Evolutionary conservation across 2,888 invertebrate species (phyloP).

Genomic region (Watsonalla binaria): DNA sequence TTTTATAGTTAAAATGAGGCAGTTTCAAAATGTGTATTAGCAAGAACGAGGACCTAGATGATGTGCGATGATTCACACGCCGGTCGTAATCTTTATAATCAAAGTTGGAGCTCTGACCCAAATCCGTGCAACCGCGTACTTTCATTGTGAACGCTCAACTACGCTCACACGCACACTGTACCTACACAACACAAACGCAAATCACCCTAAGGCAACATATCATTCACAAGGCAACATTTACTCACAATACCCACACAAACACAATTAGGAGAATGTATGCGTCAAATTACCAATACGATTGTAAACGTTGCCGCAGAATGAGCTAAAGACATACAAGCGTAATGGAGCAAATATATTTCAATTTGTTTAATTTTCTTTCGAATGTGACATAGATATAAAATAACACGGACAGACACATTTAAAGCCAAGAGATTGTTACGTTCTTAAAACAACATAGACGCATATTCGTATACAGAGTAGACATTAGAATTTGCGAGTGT

Average conservation of each 20-base stretch:
- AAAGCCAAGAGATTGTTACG: conserved; percentile 6
- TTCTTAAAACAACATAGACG: conserved; percentile 9
- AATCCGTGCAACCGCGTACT: conserved; percentile 75
- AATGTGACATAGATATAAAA: background rate
- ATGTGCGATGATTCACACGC: conserved; percentile 74
- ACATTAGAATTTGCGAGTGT: conserved; percentile 29
- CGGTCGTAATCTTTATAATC: conserved; percentile 74
- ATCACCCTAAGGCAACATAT: conserved; percentile 4
- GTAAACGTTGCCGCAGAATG: conserved; percentile 24
- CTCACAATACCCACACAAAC: conserved; percentile 21
- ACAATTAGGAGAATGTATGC: conserved; percentile 27
- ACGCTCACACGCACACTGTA: conserved; percentile 39
- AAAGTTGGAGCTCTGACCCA: conserved; percentile 75
- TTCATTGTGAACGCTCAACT: conserved; percentile 74
- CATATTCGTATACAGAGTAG: conserved; percentile 21
- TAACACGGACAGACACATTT: conserved; percentile 2
- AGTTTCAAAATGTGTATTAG: conserved; percentile 18
- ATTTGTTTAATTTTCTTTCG: conserved; percentile 23
- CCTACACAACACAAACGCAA: conserved; percentile 28
- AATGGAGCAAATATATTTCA: conserved; percentile 29
- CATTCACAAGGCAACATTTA: conserved; percentile 10
- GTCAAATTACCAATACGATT: conserved; percentile 26
- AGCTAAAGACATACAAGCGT: conserved; percentile 38
- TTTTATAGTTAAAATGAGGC: background rate
- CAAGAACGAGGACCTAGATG: conserved; percentile 39